phyloP scores from a whole-genome alignment of 2,797 vertebrate species.

The Chrosomus eos region DNA sequence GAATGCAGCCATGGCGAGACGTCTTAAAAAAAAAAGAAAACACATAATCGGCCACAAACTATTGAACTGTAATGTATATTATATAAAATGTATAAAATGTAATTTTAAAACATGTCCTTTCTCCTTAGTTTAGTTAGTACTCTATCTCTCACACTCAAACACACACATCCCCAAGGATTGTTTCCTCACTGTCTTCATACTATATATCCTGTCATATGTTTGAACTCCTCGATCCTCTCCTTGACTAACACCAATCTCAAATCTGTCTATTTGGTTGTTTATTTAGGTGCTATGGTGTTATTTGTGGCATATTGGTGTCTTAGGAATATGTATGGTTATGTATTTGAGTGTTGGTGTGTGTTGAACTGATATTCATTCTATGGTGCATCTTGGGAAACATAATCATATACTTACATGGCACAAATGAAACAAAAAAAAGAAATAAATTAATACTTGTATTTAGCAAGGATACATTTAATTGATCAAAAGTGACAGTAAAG shows the following conservation, averaged over 20 bases:
- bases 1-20: background rate
- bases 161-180: background rate
- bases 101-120: background rate
- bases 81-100: background rate
- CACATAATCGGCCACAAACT: background rate
- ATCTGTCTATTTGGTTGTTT: constrained; percentile 18
- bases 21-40: background rate
- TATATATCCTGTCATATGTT: background rate
- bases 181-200: background rate
- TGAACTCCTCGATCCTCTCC: constrained; percentile 7
- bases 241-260: background rate
- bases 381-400: background rate
- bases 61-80: background rate
- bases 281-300: background rate
- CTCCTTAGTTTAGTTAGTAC: background rate
- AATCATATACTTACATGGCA: background rate
- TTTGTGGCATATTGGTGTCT: background rate
- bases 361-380: background rate
- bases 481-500: background rate
- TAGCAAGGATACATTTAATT: background rate
- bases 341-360: background rate
- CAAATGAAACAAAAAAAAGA: background rate
- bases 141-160: background rate
- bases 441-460: background rate
- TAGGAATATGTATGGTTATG: background rate